Evolutionary conservation across 30 jellyfish, hydroid and myxozoan genomes (phyloP).

Genomic region (Chrysaora quinquecirrha): DNA sequence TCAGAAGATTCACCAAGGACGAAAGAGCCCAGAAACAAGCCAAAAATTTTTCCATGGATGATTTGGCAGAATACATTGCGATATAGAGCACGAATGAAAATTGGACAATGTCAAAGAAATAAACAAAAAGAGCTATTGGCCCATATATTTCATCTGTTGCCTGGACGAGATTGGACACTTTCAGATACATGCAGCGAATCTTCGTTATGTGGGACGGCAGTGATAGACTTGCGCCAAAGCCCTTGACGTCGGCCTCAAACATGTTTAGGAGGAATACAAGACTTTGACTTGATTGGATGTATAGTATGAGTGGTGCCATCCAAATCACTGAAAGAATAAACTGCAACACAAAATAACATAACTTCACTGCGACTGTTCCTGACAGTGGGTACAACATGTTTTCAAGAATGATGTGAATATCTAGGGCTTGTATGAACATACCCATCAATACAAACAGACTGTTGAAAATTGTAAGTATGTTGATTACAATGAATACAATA

Average conservation of each 20-base stretch:
- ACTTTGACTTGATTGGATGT: conserved; percentile 25
- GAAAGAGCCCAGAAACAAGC: conserved; percentile 17
- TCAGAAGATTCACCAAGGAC: conserved; percentile 23
- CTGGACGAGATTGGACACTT: conserved; percentile 24
- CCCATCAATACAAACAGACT: conserved; percentile 4
- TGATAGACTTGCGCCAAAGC: conserved; percentile 3
- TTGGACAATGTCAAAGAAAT: conserved; percentile 42
- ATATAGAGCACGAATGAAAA: conserved; percentile 41
- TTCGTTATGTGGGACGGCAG: conserved; percentile 11
- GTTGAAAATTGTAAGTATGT: not conserved
- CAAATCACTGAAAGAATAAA: conserved; percentile 5
- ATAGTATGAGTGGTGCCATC: conserved; percentile 33
- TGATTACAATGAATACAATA: not conserved
- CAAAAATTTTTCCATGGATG: conserved; percentile 21
- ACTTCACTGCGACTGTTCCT: not conserved
- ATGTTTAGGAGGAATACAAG: conserved; percentile 25
- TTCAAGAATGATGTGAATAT: not conserved
- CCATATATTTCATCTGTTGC: conserved; percentile 50
- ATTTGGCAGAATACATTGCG: conserved; percentile 13
- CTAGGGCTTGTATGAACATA: not conserved
- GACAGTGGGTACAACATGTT: conserved; percentile 19
- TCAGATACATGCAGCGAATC: conserved; percentile 48
- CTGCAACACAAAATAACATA: conserved; percentile 1
- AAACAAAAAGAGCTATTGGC: conserved; percentile 36
- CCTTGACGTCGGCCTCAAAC: conserved; percentile 5